These are phyloP conservation scores for Syngnathus rostellatus DNA, from an alignment of 2,797 vertebrate species.

Conservation along the genomic window DNA sequence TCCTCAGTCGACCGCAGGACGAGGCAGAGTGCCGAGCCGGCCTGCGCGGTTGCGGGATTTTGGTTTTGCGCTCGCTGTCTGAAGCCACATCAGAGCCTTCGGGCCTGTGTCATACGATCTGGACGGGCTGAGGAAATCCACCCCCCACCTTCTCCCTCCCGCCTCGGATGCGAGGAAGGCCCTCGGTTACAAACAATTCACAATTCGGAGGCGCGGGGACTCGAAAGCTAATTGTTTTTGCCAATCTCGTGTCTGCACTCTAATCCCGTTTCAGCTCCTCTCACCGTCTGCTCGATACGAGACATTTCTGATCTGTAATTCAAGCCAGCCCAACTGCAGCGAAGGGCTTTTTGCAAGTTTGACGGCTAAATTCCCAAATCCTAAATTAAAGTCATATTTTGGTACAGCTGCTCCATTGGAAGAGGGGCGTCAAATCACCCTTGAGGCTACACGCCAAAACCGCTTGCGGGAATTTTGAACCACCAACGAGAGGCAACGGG, in stretches of 20 bases:
- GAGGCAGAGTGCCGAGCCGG: conserved; percentile 40
- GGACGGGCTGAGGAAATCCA: conserved; percentile 36
- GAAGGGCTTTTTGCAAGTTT: conserved; percentile 1
- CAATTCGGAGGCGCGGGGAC: conserved; percentile 18
- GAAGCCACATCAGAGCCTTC: conserved; percentile 66
- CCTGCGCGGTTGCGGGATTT: conserved; percentile 53
- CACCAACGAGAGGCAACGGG: not conserved
- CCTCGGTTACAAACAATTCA: conserved; percentile 41
- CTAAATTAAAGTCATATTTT: not conserved
- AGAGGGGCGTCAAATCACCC: not conserved
- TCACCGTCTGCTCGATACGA: conserved; percentile 33
- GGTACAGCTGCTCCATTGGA: conserved; percentile 9
- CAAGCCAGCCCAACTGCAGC: conserved; percentile 52
- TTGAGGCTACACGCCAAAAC: not conserved
- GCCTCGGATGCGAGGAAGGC: not conserved
- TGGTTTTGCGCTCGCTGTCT: conserved; percentile 54
- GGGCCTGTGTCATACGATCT: conserved; percentile 61
- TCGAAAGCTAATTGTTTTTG: conserved; percentile 18
- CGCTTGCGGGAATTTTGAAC: not conserved
- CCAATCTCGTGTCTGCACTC: conserved; percentile 2
- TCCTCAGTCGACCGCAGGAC: conserved; percentile 60
- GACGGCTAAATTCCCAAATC: not conserved
- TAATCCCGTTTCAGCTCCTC: conserved; percentile 26
- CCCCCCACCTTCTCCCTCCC: not conserved
- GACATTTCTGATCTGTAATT: conserved; percentile 58